Evolutionary conservation across 2,888 invertebrate genomes (phyloP), one percentile per base, ranked within the genome.

Genomic region (Diarsia brunnea): DNA sequence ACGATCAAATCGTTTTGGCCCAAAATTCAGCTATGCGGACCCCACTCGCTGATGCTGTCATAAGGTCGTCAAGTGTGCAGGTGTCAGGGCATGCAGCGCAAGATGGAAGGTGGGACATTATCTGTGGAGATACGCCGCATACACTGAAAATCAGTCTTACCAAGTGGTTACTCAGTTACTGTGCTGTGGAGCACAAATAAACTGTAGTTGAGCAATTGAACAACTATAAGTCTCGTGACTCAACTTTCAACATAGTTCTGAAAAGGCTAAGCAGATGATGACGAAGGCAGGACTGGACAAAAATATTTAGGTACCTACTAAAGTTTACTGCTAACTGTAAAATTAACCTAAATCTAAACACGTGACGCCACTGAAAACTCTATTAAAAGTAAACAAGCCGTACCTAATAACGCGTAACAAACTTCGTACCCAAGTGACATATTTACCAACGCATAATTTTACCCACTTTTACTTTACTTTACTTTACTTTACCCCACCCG

Each of bases 361-460:
- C 45, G n/a, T 27, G 5, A 38, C 19, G 24, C 43, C 27, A 31
- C 38, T n/a, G 8, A 14, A 51, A 58, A 14, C 16, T 24, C 21
- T 19, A 19, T 27, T 49, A 24, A 64, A 74, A 67, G 53, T 70
- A 60, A 65, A 78, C 72, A 77, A 78, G 43, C 43, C 61, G 47
- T 73, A n/a, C 27, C 49, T 67, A 63, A 79, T 74, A 84, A 61
- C 49, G 45, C 60, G 49, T 71, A 66, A 63, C 63, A 43, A 78
- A 79, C 68, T 78, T 70, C n/a, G n/a, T 71, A n/a, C 61, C 58
- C 60, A 14, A 21, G 55, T 84, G 82, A 75, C 82, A 84, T 74
- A 84, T 75, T 84, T 81, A 73, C 79, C 63, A 51, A 74, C 68
- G 63, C 43, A 71, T 84, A 58, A 78, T 82, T 75, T 77, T 75